These are phyloP conservation scores for Pangasianodon gigas DNA, from an alignment of 2,113 vertebrate species.

Conservation along the genomic window DNA sequence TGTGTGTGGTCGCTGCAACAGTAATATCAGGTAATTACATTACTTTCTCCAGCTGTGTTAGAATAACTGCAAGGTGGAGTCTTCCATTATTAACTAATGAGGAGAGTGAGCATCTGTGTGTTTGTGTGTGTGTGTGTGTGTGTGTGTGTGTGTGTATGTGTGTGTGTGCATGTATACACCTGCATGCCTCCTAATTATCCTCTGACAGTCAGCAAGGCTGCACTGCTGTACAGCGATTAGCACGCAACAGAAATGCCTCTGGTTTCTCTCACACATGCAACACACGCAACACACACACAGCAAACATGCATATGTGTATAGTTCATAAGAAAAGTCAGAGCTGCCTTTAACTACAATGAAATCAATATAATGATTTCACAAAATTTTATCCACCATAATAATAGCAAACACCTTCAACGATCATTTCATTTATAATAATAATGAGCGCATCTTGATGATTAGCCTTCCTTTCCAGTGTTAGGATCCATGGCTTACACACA, in stretches of 20 bases:
- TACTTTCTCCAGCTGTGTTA: conserved; percentile 8
- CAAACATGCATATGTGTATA: not conserved
- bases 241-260: conserved; percentile 15
- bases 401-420: not conserved
- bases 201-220: too few species aligned
- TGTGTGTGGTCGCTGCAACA: not conserved
- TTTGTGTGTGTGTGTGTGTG: conserved; percentile 6
- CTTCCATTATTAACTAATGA: conserved; percentile 20
- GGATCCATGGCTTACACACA: not conserved
- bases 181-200: too few species aligned
- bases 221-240: too few species aligned
- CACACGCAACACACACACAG: conserved; percentile 19
- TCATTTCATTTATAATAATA: not conserved
- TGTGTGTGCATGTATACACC: too few species aligned
- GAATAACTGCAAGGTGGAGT: conserved; percentile 14
- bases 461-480: not conserved
- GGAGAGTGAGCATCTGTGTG: not conserved
- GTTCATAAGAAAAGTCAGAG: not conserved
- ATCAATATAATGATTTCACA: too few species aligned
- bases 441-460: not conserved
- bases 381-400: not conserved
- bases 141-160: not conserved
- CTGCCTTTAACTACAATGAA: not conserved
- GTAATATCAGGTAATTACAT: conserved; percentile 14
- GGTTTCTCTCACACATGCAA: not conserved